Percentiles rank a stretch among this genome's conserved stretches.
Evolutionary conservation across 1,140 invertebrate genomes (phyloP).

Genomic region (Diorhabda carinulata): DNA sequence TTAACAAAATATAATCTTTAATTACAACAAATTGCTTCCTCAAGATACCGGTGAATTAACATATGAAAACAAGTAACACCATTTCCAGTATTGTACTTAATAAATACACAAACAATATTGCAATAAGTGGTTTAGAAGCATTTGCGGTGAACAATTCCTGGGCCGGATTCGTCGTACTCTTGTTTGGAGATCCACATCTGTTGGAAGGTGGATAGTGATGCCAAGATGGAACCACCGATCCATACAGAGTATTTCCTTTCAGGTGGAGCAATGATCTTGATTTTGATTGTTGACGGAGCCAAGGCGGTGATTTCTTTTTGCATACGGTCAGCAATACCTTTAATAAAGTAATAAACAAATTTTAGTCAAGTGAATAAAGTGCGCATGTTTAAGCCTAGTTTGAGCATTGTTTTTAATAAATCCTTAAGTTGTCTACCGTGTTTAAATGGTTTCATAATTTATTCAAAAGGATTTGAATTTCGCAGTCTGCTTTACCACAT

Average conservation of each 20-base stretch:
- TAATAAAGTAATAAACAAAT: constrained; percentile 11
- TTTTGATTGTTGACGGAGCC: constrained; percentile 87
- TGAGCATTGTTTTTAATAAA: too few relatives aligned
- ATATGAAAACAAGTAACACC: too few relatives aligned
- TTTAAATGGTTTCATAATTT: too few relatives aligned
- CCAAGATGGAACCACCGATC: constrained; percentile 84
- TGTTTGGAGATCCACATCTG: constrained; percentile 96
- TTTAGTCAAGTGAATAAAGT: too few relatives aligned
- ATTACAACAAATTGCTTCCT: too few relatives aligned
- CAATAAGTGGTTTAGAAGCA: constrained; percentile 74
- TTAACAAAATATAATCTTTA: too few relatives aligned
- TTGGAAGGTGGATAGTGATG: constrained; percentile 84
- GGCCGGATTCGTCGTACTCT: constrained; percentile 92
- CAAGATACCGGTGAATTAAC: too few relatives aligned
- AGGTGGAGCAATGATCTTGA: constrained; percentile 90
- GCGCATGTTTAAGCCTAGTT: too few relatives aligned
- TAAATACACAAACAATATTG: background rate
- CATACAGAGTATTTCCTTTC: constrained; percentile 90
- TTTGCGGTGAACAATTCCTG: constrained; percentile 91
- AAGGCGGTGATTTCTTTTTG: constrained; percentile 84
- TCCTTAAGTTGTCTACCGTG: too few relatives aligned
- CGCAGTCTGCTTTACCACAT: too few relatives aligned
- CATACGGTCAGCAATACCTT: constrained; percentile 67
- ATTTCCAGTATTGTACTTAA: background rate
- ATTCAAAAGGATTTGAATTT: too few relatives aligned